These are phyloP conservation scores for Probaryconus sp. DNA, from an alignment of 1,140 invertebrate species.

Conservation along the genomic window DNA sequence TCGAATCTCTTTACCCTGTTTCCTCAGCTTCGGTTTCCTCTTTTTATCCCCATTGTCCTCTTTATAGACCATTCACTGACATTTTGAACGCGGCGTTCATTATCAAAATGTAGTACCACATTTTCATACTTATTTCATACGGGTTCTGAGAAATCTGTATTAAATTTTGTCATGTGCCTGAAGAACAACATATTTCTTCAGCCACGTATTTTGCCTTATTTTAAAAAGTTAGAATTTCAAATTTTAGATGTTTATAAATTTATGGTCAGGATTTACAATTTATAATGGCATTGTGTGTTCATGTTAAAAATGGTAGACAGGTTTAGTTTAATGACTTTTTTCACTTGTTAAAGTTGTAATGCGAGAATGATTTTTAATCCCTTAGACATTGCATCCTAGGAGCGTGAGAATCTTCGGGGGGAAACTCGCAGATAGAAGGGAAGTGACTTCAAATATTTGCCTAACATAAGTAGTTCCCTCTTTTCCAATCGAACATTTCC, in stretches of 20 bases:
- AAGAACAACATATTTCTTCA: too few relatives aligned
- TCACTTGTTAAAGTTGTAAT: constrained; percentile 29
- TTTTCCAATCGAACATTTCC: constrained; percentile 36
- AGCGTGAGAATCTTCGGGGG: constrained; percentile 48
- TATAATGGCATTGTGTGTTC: too few relatives aligned
- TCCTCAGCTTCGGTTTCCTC: constrained; percentile 21
- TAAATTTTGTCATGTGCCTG: too few relatives aligned
- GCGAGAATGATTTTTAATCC: constrained; percentile 45
- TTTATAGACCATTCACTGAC: neutral
- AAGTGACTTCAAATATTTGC: constrained; percentile 75
- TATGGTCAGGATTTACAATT: too few relatives aligned
- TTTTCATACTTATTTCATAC: constrained; percentile 4
- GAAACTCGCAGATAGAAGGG: constrained; percentile 59
- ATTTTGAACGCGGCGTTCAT: neutral
- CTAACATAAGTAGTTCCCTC: constrained; percentile 48
- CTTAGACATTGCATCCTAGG: constrained; percentile 12
- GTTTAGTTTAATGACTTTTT: constrained; percentile 27
- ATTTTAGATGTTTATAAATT: too few relatives aligned
- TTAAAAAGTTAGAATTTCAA: too few relatives aligned
- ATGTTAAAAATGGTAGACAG: too few relatives aligned
- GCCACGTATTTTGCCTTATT: too few relatives aligned
- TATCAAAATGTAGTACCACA: neutral
- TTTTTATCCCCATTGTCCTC: constrained; percentile 16
- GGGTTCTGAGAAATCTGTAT: too few relatives aligned
- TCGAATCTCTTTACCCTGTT: constrained; percentile 19